phyloP scores from a whole-genome alignment of 30 jellyfish, hydroid and myxozoan species.

The Haliclystus octoradiatus region DNA sequence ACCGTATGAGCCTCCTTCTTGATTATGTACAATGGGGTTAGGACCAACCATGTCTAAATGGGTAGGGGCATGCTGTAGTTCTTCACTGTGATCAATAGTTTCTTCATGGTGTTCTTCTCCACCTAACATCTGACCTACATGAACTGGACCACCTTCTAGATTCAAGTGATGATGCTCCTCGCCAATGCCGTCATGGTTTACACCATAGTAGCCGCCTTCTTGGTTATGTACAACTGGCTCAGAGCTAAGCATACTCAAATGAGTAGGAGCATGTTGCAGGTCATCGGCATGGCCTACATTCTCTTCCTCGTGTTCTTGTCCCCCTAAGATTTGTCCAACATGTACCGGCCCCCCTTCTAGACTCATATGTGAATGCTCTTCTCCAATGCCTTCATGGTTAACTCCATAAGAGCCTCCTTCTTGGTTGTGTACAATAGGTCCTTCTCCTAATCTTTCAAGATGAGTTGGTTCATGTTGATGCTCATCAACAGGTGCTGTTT shows the following conservation, averaged over 20 bases:
- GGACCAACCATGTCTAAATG: slow-evolving; percentile 18
- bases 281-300: slow-evolving; percentile 11
- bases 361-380: not conserved
- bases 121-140: not conserved
- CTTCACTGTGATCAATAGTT: slow-evolving; percentile 10
- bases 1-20: slow-evolving; percentile 2
- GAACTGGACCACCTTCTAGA: not conserved
- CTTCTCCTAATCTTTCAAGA: not conserved
- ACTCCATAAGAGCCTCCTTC: not conserved
- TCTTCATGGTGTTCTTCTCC: slow-evolving; percentile 11
- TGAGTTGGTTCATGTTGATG: too few relatives aligned
- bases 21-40: not conserved
- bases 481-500: not conserved
- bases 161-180: not conserved
- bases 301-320: not conserved
- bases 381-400: not conserved
- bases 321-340: slow-evolving; percentile 5
- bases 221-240: not conserved
- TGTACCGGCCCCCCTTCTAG: not conserved
- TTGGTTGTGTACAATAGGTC: not conserved
- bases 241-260: slow-evolving; percentile 15
- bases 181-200: not conserved
- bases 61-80: slow-evolving; percentile 14
- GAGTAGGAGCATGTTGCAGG: slow-evolving; percentile 21
- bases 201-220: not conserved